Evolutionary conservation across 2,888 invertebrate genomes (phyloP), one percentile per base, ranked within the genome.

Genomic region (Hemithea aestivaria): DNA sequence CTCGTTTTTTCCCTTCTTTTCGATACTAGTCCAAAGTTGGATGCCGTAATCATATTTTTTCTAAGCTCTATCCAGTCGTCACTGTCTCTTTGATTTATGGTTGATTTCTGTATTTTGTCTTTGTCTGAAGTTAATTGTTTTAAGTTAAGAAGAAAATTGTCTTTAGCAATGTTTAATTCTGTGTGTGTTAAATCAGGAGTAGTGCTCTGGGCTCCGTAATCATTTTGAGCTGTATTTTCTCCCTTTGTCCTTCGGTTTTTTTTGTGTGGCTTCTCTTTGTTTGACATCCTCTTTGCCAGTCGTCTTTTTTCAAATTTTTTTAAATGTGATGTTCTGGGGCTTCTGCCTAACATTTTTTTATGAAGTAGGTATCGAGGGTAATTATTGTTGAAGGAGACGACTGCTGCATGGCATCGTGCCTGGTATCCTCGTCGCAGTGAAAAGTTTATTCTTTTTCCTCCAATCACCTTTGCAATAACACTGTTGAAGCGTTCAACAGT

Each of bases 391-490:
- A 58, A 66, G 7, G 57, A 54, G 7, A 70, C 36, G 6, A 53
- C 62, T 4, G 72, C 61, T 8, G 61, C 62, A 6, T 53, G 40
- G 27, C 58, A 65, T 31, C 70, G 50, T 6, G 45, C 53, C 52
- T 61, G 48, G 39, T 69, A 74, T 1, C 56, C 56, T 7, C 59
- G 39, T 35, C 42, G 52, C 33, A 46, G 27, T 4, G 56, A 25
- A 46, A 53, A 62, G 45, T 73, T 67, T 6, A 63, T 54, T 36
- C 65, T 36, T 53, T 70, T 73, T 3, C 67, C 72, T 2, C 64
- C 62, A 9, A 59, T 51, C 39, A 54, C 61, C 49, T 64, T 63
- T 4, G 61, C 58, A 3, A 67, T 52, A 3, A 62, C 44, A 8
- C 49, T 51, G 35, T 66, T 64, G 30, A 53, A 69, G 2, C 30